Percentiles rank a stretch among this genome's conserved stretches.
These are phyloP conservation scores for Heterochromis multidens DNA, from an alignment of 2,113 vertebrate species.

Conservation along the genomic window DNA sequence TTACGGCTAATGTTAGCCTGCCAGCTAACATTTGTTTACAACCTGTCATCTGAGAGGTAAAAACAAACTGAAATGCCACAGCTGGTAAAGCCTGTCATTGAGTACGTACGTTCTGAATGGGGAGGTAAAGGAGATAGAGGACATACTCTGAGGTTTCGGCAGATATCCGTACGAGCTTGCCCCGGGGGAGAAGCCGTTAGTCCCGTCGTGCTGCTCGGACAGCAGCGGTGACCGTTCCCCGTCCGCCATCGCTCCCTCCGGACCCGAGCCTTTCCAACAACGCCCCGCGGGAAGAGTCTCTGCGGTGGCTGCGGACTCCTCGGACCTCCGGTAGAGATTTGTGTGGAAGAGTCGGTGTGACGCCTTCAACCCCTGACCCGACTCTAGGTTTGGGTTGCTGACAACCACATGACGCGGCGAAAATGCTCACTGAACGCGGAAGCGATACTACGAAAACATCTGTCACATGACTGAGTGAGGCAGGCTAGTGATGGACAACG, in stretches of 20 bases:
- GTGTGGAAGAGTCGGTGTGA: neutral
- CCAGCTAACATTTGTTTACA: neutral
- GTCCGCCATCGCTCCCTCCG: slow-evolving; percentile 57
- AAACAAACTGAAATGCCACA: neutral
- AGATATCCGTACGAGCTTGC: neutral
- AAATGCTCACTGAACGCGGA: slow-evolving; percentile 32
- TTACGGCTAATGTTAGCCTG: neutral
- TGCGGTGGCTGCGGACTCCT: neutral
- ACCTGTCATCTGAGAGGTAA: neutral
- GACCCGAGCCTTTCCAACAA: neutral
- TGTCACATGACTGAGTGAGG: slow-evolving; percentile 55
- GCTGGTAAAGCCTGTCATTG: neutral
- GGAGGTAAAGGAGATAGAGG: neutral
- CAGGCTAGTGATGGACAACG: neutral
- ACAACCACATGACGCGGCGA: slow-evolving; percentile 41
- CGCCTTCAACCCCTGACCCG: neutral
- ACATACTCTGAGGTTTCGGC: slow-evolving; percentile 49
- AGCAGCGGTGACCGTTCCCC: slow-evolving; percentile 72
- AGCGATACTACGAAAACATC: slow-evolving; percentile 49
- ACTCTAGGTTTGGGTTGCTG: neutral
- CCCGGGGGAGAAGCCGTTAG: slow-evolving; percentile 55
- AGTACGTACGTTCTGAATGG: neutral
- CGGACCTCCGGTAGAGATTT: neutral
- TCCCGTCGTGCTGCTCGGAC: slow-evolving; percentile 58
- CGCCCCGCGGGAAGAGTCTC: neutral